These are phyloP conservation scores for Xyliphius kryptos DNA, from an alignment of 2,113 vertebrate genomes.

Conservation along the genomic window DNA sequence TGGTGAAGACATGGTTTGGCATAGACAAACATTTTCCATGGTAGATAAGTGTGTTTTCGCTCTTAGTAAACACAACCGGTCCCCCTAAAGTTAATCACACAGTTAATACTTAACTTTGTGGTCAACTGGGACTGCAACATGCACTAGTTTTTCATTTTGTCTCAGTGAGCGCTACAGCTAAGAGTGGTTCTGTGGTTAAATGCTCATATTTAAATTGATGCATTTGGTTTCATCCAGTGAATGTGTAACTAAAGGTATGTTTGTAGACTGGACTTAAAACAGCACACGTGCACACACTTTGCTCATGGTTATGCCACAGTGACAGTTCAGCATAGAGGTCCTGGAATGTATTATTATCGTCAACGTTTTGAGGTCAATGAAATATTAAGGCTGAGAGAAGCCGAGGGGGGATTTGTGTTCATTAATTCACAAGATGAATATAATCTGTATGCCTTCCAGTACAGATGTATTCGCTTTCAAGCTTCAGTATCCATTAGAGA, in stretches of 20 bases:
- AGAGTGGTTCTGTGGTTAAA: no score
- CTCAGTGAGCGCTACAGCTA: no score
- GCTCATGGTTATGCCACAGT: neutral
- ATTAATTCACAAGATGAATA: conserved; percentile 5
- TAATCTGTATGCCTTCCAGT: conserved; percentile 9
- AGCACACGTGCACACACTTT: neutral
- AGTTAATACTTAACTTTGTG: no score
- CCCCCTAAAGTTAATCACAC: no score
- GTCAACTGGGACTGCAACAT: no score
- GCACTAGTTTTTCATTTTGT: no score
- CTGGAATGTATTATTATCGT: neutral
- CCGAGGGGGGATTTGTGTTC: neutral
- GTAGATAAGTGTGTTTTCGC: neutral
- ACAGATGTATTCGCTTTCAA: neutral
- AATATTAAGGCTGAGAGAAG: conserved; percentile 16
- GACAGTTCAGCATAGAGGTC: neutral
- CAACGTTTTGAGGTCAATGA: neutral
- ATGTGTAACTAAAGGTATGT: no score
- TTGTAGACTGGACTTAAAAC: no score
- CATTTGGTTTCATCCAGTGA: no score
- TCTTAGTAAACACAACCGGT: no score
- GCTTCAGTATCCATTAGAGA: neutral
- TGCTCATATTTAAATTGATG: no score
- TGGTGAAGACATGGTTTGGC: neutral
- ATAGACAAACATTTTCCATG: neutral